These are phyloP conservation scores for Ooceraea biroi DNA, from an alignment of 1,140 invertebrate species.

Conservation along the genomic window DNA sequence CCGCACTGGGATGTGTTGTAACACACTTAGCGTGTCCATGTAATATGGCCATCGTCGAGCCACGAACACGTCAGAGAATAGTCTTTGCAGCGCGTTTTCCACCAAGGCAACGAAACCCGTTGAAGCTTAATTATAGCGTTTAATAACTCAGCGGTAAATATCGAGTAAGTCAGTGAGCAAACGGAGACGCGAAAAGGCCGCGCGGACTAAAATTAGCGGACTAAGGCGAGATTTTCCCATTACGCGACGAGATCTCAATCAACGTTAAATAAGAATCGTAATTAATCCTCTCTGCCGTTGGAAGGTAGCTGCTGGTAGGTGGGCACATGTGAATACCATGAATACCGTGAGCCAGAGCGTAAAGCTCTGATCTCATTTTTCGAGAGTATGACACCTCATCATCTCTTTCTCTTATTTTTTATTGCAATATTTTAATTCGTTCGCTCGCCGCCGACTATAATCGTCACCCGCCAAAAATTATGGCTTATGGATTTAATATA, in stretches of 20 bases:
- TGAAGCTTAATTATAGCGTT: constrained; percentile 3
- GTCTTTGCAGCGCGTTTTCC: neutral
- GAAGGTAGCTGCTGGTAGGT: too few relatives aligned
- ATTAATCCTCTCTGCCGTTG: neutral
- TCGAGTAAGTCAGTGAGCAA: neutral
- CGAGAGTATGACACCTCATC: too few relatives aligned
- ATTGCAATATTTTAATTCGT: too few relatives aligned
- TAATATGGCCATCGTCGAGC: constrained; percentile 8
- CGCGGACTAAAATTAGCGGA: neutral
- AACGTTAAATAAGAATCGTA: neutral
- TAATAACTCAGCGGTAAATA: neutral
- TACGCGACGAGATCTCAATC: neutral
- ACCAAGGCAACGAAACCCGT: neutral
- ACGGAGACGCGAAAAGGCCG: neutral
- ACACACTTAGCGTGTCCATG: constrained; percentile 24
- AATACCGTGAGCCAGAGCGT: too few relatives aligned
- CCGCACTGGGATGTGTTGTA: constrained; percentile 23
- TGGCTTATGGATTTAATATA: too few relatives aligned
- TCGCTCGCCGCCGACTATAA: too few relatives aligned
- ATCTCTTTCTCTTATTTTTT: too few relatives aligned
- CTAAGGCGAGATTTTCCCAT: neutral
- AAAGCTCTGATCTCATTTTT: too few relatives aligned
- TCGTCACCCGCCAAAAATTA: too few relatives aligned
- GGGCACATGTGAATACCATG: too few relatives aligned
- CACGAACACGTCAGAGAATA: neutral